Evolutionary conservation across 2,888 invertebrate species (phyloP), one percentile per base, ranked within the genome.

Genomic region (Eristalis arbustorum): DNA sequence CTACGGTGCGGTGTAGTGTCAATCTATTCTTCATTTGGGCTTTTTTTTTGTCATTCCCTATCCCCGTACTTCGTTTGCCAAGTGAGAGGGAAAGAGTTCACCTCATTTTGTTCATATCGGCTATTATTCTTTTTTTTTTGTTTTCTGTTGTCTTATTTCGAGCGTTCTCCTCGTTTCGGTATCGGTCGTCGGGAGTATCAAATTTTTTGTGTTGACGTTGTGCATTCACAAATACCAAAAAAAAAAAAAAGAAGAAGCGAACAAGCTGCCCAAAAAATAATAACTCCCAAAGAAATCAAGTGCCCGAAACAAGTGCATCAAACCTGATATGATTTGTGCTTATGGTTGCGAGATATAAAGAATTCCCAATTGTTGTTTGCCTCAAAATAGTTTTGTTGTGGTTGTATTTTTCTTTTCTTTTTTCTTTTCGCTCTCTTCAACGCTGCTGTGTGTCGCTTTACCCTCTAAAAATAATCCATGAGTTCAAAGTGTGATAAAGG

Each of bases 141-240:
- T 75, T 61, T 76, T 68, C 68, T 68, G 22, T 71, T 64, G 34
- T 37, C n/a, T 72, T 57, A 67, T 25, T 34, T 42, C 18, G 40
- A 69, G 61, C 69, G 73, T 73, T 34, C 34, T 76, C 59, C 34
- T 76, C 59, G 14, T 40, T 77, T 73, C 76, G 59, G 71, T 77
- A 61, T 42, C 61, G 23, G 66, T 61, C 28, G 57, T 83, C 23
- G 72, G 28, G 31, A 62, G 66, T 77, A 78, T 85, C 85, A 85
- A 66, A 85, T 85, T 84, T n/a, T 76, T 75, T 85, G 82, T 85
- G 85, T 85, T 85, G 77, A 82, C 85, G 85, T 82, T 74, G 85
- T 85, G 85, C 73, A 82, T 82, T 85, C 81, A 69, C 25, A 66
- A 3, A 66, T 5, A 59, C 1, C 5, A 42, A 68, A 28, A 18